phyloP scores from a whole-genome alignment of 2,888 invertebrate genomes.

The Biston betularia region DNA sequence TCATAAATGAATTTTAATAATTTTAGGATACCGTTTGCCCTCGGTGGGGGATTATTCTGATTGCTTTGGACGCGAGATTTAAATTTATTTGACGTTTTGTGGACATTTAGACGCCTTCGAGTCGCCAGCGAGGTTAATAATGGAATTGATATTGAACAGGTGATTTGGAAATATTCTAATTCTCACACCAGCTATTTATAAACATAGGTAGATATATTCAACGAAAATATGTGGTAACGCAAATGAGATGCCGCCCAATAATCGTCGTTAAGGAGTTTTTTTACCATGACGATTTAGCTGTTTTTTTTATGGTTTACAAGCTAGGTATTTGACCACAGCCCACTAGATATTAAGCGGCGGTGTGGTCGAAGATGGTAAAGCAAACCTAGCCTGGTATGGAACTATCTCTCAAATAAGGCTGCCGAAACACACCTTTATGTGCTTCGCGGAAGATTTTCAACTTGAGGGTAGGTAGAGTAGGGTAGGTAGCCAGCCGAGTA shows the following conservation, averaged over 20 bases:
- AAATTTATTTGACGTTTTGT: conserved; percentile 13
- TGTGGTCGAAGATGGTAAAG: no score
- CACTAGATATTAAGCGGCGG: no score
- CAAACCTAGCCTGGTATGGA: no score
- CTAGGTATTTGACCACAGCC: no score
- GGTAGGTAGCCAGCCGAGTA: no score
- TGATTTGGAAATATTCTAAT: conserved; percentile 5
- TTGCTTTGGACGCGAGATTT: conserved; percentile 26
- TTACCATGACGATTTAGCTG: neutral
- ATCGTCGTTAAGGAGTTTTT: neutral
- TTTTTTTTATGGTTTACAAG: no score
- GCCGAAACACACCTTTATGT: no score
- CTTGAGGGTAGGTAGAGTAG: no score
- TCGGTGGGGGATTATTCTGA: conserved; percentile 30
- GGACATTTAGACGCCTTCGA: conserved; percentile 5
- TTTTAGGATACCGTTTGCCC: conserved; percentile 46
- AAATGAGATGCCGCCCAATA: conserved; percentile 2
- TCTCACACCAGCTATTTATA: conserved; percentile 1
- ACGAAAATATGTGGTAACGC: conserved; percentile 2
- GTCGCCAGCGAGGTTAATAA: neutral
- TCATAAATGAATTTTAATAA: conserved; percentile 61
- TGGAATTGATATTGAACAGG: conserved; percentile 13
- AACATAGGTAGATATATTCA: neutral
- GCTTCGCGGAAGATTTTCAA: no score
- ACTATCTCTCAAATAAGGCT: no score